Evolutionary conservation across 2,797 vertebrate species (phyloP), one percentile per base, ranked within the genome.

Genomic region (Distichodus sexfasciatus): DNA sequence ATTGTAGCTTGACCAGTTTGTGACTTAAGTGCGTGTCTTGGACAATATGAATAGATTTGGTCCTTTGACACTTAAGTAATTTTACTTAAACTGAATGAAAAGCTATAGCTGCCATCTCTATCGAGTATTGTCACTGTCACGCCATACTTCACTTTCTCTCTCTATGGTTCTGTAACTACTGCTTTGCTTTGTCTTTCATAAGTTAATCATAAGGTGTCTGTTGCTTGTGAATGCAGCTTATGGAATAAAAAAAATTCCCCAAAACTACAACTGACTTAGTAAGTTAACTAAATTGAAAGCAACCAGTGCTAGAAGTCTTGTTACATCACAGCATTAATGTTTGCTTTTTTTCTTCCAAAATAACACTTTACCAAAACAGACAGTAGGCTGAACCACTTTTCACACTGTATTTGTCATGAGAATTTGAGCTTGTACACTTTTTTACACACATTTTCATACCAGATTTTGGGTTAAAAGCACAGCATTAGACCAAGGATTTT

Each of bases 371-470:
- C 4, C 31, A 4, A 35, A 35, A 35, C 31, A 35, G 4, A 35
- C n/a, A n/a, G n/a, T n/a, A n/a, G n/a, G n/a, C n/a, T n/a, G n/a
- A n/a, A n/a, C n/a, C n/a, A n/a, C n/a, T n/a, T n/a, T n/a, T n/a
- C n/a, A 3, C 17, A 23, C 2, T 15, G 14, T 31, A 54, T 7
- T 2, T 1, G 38, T 59, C 2, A 28, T 33, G 11, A 41, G 2
- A n/a, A 47, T 19, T 40, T 70, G 9, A n/a, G n/a, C 55, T 48
- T 51, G 40, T 71, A 31, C 8, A 66, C 74, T 65, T 76, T 82
- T 83, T 83, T 81, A 77, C 69, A 80, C 69, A 73, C 21, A 54
- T 41, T 70, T 71, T 76, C 61, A 80, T 62, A 77, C 54, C 65
- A 66, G 57, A 66, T 44, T 66, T 75, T 64, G 28, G 36, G 38